Evolutionary conservation across 1,140 invertebrate species (phyloP).

Genomic region (Heterodera schachtii): DNA sequence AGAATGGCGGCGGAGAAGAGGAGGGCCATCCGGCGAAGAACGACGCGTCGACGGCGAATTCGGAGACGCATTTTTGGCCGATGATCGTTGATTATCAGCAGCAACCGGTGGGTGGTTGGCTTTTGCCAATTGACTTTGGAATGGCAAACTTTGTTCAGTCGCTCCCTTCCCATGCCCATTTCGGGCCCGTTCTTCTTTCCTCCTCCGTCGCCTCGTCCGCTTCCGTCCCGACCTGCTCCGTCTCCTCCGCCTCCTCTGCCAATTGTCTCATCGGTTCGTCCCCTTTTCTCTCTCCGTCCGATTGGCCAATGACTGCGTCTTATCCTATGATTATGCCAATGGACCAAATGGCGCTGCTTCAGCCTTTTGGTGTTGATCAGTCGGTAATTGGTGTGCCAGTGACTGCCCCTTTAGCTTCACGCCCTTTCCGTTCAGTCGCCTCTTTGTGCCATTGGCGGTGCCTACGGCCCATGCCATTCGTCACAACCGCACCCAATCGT

Average conservation of each 20-base stretch:
- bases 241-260: neutral
- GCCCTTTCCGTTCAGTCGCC: neutral
- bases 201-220: neutral
- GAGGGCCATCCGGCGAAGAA: neutral
- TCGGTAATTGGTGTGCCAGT: neutral
- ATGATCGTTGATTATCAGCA: neutral
- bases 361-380: neutral
- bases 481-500: neutral
- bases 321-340: neutral
- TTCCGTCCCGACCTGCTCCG: neutral
- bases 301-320: neutral
- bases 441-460: neutral
- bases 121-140: no score
- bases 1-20: neutral
- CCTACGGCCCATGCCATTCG: neutral
- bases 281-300: neutral
- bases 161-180: neutral
- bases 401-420: neutral
- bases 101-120: neutral
- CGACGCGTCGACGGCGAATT: neutral
- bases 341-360: conserved; percentile 15
- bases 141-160: neutral
- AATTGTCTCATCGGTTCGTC: neutral
- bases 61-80: neutral
- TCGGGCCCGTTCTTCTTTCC: neutral